Conservation (phyloP, 2,113 vertebrate species). For the Gasterosteus aculeatus region DNA sequence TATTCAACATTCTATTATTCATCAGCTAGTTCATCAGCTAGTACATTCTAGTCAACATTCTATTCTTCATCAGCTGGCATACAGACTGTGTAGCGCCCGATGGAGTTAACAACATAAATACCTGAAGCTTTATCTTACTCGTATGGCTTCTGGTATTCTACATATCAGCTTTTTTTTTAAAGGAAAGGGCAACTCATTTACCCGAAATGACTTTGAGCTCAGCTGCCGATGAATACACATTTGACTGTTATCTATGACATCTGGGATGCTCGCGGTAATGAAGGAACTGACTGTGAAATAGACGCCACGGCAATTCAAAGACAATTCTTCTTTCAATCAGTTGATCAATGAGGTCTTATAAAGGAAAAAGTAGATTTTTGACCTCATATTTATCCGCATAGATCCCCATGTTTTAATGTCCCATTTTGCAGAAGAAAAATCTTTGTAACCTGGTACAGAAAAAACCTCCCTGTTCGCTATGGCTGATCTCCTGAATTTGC, state of each 20-base stretch:
- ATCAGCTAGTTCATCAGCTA: too few relatives aligned
- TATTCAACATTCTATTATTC: conserved; percentile 6
- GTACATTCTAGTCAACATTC: too few relatives aligned
- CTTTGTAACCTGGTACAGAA: too few relatives aligned
- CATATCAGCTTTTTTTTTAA: too few relatives aligned
- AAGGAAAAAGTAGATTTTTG: not conserved
- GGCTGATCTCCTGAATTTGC: too few relatives aligned
- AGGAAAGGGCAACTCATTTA: too few relatives aligned
- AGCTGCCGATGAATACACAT: not conserved
- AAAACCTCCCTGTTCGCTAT: too few relatives aligned
- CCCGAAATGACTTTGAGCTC: not conserved
- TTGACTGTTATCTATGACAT: not conserved
- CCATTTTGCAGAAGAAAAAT: too few relatives aligned
- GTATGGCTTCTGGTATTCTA: not conserved
- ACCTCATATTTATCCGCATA: not conserved
- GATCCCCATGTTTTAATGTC: too few relatives aligned
- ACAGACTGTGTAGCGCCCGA: not conserved
- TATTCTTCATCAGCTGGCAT: not conserved
- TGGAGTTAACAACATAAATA: not conserved
- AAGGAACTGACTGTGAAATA: too few relatives aligned
- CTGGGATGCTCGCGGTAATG: too few relatives aligned
- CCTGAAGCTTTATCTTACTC: not conserved
- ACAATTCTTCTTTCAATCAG: not conserved
- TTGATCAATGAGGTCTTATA: not conserved
- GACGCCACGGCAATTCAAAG: too few relatives aligned